Evolutionary conservation across 2,797 vertebrate genomes (phyloP), one percentile per base, ranked within the genome.

Genomic region (Anomalospiza imberbis): DNA sequence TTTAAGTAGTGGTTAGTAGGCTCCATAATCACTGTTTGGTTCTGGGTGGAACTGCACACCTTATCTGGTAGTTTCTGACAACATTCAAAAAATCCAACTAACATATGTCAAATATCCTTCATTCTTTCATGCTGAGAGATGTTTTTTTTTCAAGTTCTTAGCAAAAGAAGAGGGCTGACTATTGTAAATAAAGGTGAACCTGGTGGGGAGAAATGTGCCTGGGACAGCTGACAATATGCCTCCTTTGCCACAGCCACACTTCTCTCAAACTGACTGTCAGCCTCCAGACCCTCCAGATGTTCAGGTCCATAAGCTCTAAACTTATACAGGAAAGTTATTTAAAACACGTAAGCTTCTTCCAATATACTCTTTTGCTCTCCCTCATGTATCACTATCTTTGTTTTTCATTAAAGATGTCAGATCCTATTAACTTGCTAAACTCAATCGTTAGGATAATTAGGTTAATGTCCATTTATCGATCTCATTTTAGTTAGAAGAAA

Each of bases 391-490:
- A 20, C 9, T 66, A 54, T 45, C 34, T 85, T 67, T 68, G 13
- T 2, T 51, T 91, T 76, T 60, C 58, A 13, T 61, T 91, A 42
- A 2, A 45, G 12, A 9, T 66, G 50, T 84, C 87, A 78, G 76
- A 77, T 93, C 17, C 40, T 78, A 91, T 88, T 83, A 82, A 65
- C n/a, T 55, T 40, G 40, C 12, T 83, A 91, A 91, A 91, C 38
- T 70, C 77, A 66, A 44, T 73, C 73, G 31, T 74, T 44, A 53
- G 28, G 32, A 76, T 81, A 97, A 94, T 95, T 71, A 91, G 18
- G 66, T 93, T 91, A 68, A 72, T 31, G 7, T 31, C 36, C 9
- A 25, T 48, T 89, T 91, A 93, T 87, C 17, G 8, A 86, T 77
- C 42, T 86, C 17, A 57, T 92, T 93, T 88, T 72, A 89, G 75